Evolutionary conservation across 2,888 invertebrate species (phyloP).

Genomic region (Galeruca laticollis): DNA sequence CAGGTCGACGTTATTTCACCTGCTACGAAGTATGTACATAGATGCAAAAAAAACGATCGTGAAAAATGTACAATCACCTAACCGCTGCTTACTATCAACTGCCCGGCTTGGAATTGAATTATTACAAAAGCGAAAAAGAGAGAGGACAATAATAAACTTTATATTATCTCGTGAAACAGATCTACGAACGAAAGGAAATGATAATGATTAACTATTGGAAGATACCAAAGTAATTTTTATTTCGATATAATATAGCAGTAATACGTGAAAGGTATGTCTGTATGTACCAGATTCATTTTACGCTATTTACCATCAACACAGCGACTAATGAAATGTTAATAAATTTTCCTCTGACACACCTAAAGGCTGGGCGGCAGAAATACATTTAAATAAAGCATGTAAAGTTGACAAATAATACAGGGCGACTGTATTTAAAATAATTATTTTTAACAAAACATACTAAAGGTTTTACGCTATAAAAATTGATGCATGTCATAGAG

Average conservation of each 20-base stretch:
- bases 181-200: not conserved
- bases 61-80: conserved; percentile 13
- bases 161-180: conserved; percentile 12
- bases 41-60: not conserved
- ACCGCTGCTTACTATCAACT: not conserved
- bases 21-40: not conserved
- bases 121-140: conserved; percentile 10
- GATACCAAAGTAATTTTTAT: not conserved
- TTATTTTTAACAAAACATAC: too few species aligned
- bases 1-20: not conserved
- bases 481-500: too few species aligned
- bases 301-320: not conserved
- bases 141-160: conserved; percentile 11
- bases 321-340: not conserved
- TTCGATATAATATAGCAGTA: not conserved
- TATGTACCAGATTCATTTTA: not conserved
- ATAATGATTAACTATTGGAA: not conserved
- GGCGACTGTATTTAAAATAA: not conserved
- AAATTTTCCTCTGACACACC: not conserved
- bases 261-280: conserved; percentile 6
- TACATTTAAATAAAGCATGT: not conserved
- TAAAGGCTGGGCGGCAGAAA: not conserved
- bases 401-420: not conserved
- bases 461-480: too few species aligned
- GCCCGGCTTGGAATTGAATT: conserved; percentile 3